Conservation (phyloP, 92 coral and sea anemone genomes). For the Palythoa grandiflora region DNA sequence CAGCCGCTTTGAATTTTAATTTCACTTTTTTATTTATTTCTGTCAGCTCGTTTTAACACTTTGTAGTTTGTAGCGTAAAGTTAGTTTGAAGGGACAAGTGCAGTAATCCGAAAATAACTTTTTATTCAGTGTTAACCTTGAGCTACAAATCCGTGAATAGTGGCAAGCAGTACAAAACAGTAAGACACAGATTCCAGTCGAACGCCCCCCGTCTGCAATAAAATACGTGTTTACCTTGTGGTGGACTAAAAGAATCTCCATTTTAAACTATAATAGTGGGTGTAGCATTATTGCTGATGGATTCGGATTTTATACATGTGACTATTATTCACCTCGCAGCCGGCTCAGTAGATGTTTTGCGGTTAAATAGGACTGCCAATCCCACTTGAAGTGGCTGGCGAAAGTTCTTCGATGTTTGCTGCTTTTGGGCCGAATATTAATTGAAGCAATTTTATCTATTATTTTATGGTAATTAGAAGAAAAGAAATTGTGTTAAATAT, state of each 20-base stretch:
- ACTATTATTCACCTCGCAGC: not conserved
- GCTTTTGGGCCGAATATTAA: constrained; percentile 23
- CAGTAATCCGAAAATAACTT: not conserved
- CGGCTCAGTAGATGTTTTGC: not conserved
- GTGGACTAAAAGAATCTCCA: constrained; percentile 5
- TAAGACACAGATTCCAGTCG: constrained; percentile 7
- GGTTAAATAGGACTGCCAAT: constrained; percentile 10
- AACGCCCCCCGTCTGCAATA: constrained; percentile 45
- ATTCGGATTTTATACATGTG: not conserved
- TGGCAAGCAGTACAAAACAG: not conserved
- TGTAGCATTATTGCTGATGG: constrained; percentile 8
- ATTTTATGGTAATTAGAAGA: constrained; percentile 37
- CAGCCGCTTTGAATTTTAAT: constrained; percentile 43
- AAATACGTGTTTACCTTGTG: constrained; percentile 36
- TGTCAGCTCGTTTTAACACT: constrained; percentile 1
- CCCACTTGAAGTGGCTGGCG: constrained; percentile 5
- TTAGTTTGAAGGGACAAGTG: not conserved
- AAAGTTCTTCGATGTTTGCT: constrained; percentile 3
- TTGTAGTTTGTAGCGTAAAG: not conserved
- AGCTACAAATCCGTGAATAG: not conserved
- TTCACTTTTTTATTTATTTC: constrained; percentile 9
- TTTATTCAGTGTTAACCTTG: not conserved
- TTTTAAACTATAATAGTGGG: constrained; percentile 3
- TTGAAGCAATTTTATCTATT: constrained; percentile 26
- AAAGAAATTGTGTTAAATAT: constrained; percentile 16